phyloP scores from a whole-genome alignment of 2,113 vertebrate genomes.

The Puntigrus tetrazona region DNA sequence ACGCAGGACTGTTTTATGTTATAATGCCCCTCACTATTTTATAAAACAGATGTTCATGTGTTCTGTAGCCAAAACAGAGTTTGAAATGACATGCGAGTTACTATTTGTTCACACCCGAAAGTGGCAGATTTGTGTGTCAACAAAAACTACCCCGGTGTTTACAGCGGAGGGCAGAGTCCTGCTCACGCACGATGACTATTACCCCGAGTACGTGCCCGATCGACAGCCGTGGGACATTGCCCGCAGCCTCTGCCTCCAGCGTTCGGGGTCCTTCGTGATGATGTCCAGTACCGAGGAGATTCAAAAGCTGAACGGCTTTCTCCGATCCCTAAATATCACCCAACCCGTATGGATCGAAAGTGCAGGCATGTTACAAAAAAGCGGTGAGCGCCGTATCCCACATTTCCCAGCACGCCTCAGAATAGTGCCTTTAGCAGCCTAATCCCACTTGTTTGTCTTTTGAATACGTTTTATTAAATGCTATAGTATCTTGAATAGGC shows the following conservation, averaged over 20 bases:
- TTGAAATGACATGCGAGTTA: background rate
- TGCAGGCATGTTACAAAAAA: constrained; percentile 50
- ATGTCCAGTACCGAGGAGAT: constrained; percentile 60
- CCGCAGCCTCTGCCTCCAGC: constrained; percentile 62
- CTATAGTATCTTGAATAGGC: no score
- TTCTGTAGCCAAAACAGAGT: background rate
- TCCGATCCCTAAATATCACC: constrained; percentile 72
- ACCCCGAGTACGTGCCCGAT: constrained; percentile 68
- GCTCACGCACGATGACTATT: constrained; percentile 57
- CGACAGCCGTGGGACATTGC: constrained; percentile 64
- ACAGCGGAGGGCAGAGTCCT: constrained; percentile 54
- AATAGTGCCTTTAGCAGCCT: no score
- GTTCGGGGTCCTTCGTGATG: constrained; percentile 65
- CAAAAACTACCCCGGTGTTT: constrained; percentile 48
- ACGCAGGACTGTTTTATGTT: background rate
- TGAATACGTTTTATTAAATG: no score
- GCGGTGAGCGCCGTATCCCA: constrained; percentile 62
- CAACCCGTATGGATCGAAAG: constrained; percentile 73
- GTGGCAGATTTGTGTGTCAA: background rate
- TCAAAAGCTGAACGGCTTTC: constrained; percentile 63
- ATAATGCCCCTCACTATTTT: background rate
- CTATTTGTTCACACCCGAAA: background rate
- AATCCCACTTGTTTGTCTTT: no score
- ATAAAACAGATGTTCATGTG: background rate
- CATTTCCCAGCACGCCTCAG: background rate